These are phyloP conservation scores for Poicephalus meyeri DNA, from an alignment of 2,113 vertebrate genomes.

Conservation along the genomic window DNA sequence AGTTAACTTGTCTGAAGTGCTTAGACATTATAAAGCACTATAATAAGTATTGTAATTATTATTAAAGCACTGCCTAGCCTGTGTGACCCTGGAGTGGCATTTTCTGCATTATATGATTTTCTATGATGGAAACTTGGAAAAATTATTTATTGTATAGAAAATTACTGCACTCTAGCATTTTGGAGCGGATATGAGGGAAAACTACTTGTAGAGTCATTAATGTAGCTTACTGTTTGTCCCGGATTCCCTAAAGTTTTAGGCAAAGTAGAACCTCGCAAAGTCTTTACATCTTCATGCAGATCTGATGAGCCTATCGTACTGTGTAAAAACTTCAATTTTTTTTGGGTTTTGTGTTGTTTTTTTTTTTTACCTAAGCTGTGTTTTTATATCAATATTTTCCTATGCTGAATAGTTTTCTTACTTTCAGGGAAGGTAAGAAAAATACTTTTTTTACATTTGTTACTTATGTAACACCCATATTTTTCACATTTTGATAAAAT, in stretches of 20 bases:
- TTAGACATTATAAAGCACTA: slow-evolving; percentile 51
- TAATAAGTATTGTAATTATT: slow-evolving; percentile 67
- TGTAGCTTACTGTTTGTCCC: slow-evolving; percentile 33
- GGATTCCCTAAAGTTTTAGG: slow-evolving; percentile 55
- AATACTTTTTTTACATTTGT: slow-evolving; percentile 97
- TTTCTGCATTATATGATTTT: slow-evolving; percentile 59
- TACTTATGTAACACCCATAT: slow-evolving; percentile 99
- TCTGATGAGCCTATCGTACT: slow-evolving; percentile 86
- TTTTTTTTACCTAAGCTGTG: slow-evolving; percentile 85
- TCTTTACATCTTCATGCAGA: slow-evolving; percentile 76
- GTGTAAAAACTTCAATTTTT: slow-evolving; percentile 83
- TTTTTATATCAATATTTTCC: slow-evolving; percentile 97
- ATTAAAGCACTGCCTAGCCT: slow-evolving; percentile 79
- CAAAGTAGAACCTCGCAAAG: slow-evolving; percentile 79
- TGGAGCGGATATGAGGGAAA: slow-evolving; percentile 64
- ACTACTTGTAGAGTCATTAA: slow-evolving; percentile 61
- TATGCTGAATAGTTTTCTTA: slow-evolving; percentile 95
- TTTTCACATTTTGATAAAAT: slow-evolving; percentile 99
- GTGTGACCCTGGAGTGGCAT: slow-evolving; percentile 62
- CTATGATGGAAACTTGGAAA: slow-evolving; percentile 52
- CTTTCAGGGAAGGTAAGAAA: slow-evolving; percentile 99
- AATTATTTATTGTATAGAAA: slow-evolving; percentile 80
- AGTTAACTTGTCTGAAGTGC: slow-evolving; percentile 46
- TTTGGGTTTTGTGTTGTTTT: slow-evolving; percentile 32
- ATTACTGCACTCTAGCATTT: slow-evolving; percentile 71